Evolutionary conservation across 2,113 vertebrate species (phyloP).

Genomic region (Candoia aspera): DNA sequence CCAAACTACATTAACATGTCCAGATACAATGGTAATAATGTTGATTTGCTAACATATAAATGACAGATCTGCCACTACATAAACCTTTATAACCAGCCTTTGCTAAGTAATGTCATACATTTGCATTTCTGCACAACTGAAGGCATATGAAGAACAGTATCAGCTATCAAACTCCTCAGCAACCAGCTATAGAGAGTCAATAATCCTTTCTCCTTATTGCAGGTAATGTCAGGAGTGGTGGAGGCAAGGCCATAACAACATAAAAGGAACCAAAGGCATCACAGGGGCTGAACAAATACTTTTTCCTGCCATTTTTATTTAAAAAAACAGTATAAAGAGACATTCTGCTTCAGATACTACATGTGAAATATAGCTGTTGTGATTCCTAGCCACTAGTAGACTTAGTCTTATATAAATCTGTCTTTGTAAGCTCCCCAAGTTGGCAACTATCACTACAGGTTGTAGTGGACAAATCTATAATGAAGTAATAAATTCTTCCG

Average conservation of each 20-base stretch:
- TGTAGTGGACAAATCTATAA: not conserved
- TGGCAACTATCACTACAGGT: not conserved
- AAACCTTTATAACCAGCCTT: not conserved
- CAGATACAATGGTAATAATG: not conserved
- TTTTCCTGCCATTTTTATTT: not conserved
- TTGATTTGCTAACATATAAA: not conserved
- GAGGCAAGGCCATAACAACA: not conserved
- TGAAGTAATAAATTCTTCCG: not conserved
- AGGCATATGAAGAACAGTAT: not conserved
- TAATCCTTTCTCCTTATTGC: not conserved
- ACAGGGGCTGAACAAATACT: not conserved
- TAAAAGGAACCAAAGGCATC: not conserved
- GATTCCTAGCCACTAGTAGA: not conserved
- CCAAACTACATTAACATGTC: not conserved
- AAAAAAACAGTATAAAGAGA: not conserved
- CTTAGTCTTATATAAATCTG: not conserved
- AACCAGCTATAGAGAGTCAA: not conserved
- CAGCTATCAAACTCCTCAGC: not conserved
- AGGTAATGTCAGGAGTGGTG: not conserved
- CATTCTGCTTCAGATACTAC: not conserved
- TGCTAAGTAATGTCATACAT: not conserved
- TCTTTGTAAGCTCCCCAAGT: not conserved
- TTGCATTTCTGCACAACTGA: not conserved
- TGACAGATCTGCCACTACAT: not conserved
- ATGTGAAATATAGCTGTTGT: not conserved